Base-by-base conservation (phyloP, 2,113 vertebrate species). In the Lagopus muta region DNA sequence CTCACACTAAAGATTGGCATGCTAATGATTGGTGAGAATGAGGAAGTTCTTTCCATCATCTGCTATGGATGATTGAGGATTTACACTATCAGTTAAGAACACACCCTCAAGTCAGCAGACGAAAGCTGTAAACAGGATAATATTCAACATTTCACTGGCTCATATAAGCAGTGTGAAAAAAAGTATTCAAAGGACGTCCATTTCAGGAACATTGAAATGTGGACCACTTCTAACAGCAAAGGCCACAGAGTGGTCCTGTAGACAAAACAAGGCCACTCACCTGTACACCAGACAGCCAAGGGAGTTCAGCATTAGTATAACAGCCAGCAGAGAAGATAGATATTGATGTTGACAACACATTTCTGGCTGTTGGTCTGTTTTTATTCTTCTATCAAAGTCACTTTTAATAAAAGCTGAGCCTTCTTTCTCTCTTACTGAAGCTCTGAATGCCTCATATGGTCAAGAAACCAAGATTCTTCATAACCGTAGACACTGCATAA, bases 1-100 rank as follows among this genome's bases (percentile, higher is more conserved):
- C 43, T 27, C 58, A 52, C 2, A 0, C 66, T 72, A 95, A 43
- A 5, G 3, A 4, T 32, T 54, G 1, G 7, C 0, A 3, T 21
- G 24, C 9, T 40, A 38, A 24, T 14, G 8, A 43, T 38, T 55
- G 27, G 52, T 0, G 6, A 82, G 85, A 64, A 55, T 4, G 16
- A 47, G 71, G 45, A 60, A 60, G 30, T 6, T 1, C 32, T 84
- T 74, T 72, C 36, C 74, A n/a, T 13, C 50, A 32, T 17, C 32
- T 10, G 7, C 42, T 74, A 19, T 27, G 57, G 32, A 40, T 32
- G 3, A 0, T 4, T 30, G 34, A 76, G 25, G 19, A 22, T 55
- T 64, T 85, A 20, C n/a, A n/a, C 0, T 38, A 20, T 19, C 42
- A 12, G 1, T 17, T 34, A 6, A 45, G 77, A 38, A 64, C 45